These are phyloP conservation scores for Thalassophryne amazonica DNA, from an alignment of 2,797 vertebrate genomes.

Conservation along the genomic window DNA sequence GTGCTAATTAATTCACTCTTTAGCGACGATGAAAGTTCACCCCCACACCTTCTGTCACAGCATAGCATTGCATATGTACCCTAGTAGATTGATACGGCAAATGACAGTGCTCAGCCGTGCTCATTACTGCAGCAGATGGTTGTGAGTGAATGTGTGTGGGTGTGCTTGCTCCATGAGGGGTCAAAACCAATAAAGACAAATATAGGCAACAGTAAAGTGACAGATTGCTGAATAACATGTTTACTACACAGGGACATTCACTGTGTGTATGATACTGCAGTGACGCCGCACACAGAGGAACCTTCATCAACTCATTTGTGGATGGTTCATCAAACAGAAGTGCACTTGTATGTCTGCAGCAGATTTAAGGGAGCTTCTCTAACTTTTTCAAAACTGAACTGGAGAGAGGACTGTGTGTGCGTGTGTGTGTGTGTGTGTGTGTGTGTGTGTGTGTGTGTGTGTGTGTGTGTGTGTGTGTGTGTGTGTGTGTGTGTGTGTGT, in stretches of 20 bases:
- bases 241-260: not conserved
- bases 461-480: no score
- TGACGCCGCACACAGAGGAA: no score
- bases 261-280: no score
- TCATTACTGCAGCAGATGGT: constrained; percentile 57
- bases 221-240: not conserved
- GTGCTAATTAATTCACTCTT: constrained; percentile 66
- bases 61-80: constrained; percentile 38
- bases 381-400: no score
- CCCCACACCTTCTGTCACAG: constrained; percentile 24
- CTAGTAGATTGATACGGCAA: constrained; percentile 57
- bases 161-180: constrained; percentile 7
- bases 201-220: constrained; percentile 9
- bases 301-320: no score
- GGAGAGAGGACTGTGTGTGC: not conserved
- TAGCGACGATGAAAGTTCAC: constrained; percentile 42
- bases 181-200: constrained; percentile 26
- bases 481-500: no score
- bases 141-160: not conserved
- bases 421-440: not conserved
- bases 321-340: no score
- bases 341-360: no score
- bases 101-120: constrained; percentile 39
- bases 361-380: no score
- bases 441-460: not conserved